Percentiles rank a stretch among this genome's conserved stretches.
phyloP scores from a whole-genome alignment of 2,888 invertebrate genomes.

The Empis livida region DNA sequence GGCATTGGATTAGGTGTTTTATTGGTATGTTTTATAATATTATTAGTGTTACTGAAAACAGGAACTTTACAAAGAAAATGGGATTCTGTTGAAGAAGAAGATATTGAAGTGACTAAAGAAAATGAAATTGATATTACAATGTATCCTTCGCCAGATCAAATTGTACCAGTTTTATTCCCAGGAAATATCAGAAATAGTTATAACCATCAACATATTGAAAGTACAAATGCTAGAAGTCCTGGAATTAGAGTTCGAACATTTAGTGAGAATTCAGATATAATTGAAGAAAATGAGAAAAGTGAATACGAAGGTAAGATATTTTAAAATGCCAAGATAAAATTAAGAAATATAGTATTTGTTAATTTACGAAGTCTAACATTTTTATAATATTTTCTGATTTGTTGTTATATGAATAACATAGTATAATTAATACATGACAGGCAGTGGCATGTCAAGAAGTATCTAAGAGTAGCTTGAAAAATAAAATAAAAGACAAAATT shows the following conservation, averaged over 20 bases:
- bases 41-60: slow-evolving; percentile 10
- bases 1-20: slow-evolving; percentile 13
- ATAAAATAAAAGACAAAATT: too few species aligned
- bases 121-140: slow-evolving; percentile 15
- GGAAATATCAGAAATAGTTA: not conserved
- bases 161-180: slow-evolving; percentile 16
- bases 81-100: slow-evolving; percentile 8
- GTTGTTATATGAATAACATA: too few species aligned
- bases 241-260: not conserved
- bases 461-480: too few species aligned
- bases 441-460: too few species aligned
- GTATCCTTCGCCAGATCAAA: slow-evolving; percentile 18
- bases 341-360: too few species aligned
- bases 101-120: slow-evolving; percentile 8
- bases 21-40: slow-evolving; percentile 11
- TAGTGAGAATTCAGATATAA: not conserved
- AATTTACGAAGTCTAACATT: too few species aligned
- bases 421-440: too few species aligned
- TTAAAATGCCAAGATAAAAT: too few species aligned
- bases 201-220: not conserved
- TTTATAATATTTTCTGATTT: too few species aligned
- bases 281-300: not conserved
- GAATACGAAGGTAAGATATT: too few species aligned
- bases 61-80: slow-evolving; percentile 11
- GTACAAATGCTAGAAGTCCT: not conserved